phyloP scores from a whole-genome alignment of 2,797 vertebrate genomes.

The Thunnus albacares region DNA sequence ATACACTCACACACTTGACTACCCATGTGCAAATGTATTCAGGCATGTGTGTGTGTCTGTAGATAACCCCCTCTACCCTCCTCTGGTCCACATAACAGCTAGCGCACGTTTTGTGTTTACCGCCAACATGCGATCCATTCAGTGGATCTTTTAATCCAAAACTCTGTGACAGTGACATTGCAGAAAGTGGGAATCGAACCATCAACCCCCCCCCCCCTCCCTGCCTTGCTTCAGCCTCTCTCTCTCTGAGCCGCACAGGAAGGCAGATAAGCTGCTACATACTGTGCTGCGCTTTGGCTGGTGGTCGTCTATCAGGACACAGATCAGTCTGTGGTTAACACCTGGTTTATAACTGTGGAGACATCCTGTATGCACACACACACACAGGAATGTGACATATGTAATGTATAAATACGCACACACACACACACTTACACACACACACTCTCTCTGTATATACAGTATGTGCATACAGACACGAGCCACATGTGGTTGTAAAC shows the following conservation, averaged over 20 bases:
- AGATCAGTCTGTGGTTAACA: constrained; percentile 33
- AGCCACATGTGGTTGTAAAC: no score
- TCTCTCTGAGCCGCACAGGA: background rate
- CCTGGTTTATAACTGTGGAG: constrained; percentile 25
- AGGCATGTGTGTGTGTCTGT: constrained; percentile 23
- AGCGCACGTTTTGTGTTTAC: constrained; percentile 31
- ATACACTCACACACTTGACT: constrained; percentile 29
- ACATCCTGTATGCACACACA: constrained; percentile 12
- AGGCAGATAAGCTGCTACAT: background rate
- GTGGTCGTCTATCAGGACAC: background rate
- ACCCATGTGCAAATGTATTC: constrained; percentile 37
- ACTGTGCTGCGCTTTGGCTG: background rate
- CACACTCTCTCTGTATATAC: background rate
- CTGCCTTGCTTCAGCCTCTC: constrained; percentile 10
- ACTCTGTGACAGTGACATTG: background rate
- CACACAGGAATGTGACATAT: constrained; percentile 27
- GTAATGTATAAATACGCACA: constrained; percentile 3
- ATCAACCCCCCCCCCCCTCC: background rate
- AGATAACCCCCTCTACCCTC: background rate
- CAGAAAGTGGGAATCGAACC: constrained; percentile 32
- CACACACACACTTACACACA: background rate
- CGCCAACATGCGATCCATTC: background rate
- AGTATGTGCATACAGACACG: background rate
- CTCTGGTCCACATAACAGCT: constrained; percentile 30
- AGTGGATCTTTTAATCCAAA: background rate